These are phyloP conservation scores for Callinectes sapidus DNA, from an alignment of 2,888 invertebrate species.

Conservation along the genomic window DNA sequence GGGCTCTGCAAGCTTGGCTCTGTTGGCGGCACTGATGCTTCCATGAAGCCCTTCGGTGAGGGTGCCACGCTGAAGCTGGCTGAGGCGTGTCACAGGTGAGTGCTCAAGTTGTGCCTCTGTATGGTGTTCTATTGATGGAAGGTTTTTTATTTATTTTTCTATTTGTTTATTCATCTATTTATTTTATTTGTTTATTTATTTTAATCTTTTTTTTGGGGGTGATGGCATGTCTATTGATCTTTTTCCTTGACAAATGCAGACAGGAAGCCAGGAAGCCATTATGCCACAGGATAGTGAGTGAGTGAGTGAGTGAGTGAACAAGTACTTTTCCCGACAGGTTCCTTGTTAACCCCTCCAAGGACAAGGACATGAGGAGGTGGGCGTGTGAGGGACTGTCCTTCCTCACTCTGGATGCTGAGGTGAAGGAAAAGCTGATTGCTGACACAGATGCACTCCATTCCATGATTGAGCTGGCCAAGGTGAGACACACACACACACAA, in stretches of 20 bases:
- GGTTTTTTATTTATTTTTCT: too few species aligned
- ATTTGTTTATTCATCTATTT: too few species aligned
- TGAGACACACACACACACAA: conserved; percentile 72
- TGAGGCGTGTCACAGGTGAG: conserved; percentile 89
- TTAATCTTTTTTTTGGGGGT: not conserved
- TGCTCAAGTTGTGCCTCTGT: not conserved
- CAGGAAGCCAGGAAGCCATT: too few species aligned
- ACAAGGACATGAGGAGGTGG: conserved; percentile 94
- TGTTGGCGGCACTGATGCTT: conserved; percentile 95
- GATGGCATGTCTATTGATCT: too few species aligned
- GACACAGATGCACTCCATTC: conserved; percentile 88
- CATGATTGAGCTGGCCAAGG: conserved; percentile 90
- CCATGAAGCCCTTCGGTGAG: conserved; percentile 95
- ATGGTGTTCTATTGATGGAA: not conserved
- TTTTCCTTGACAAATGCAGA: too few species aligned
- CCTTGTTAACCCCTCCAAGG: conserved; percentile 89
- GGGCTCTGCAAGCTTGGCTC: conserved; percentile 97
- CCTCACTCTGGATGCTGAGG: conserved; percentile 97
- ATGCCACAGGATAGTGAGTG: not conserved
- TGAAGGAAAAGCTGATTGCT: conserved; percentile 95
- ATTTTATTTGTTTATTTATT: too few species aligned
- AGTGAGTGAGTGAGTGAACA: not conserved
- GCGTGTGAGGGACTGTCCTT: conserved; percentile 98
- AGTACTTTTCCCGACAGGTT: conserved; percentile 78
- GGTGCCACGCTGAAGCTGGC: conserved; percentile 94